Evolutionary conservation across 2,113 vertebrate species (phyloP).

Genomic region (Chaenogobius annularis): DNA sequence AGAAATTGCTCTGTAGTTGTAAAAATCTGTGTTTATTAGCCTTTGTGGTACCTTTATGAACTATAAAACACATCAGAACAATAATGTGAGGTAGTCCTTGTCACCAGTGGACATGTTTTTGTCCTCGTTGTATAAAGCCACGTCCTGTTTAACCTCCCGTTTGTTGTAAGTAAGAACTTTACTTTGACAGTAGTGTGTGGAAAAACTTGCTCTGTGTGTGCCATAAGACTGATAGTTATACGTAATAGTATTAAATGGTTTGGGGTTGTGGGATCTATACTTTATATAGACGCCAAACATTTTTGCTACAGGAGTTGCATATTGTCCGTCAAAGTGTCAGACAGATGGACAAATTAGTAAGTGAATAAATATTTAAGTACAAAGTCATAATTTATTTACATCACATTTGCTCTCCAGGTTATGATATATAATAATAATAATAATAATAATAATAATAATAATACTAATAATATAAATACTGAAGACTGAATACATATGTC

Average conservation of each 20-base stretch:
- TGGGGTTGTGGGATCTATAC: too few species aligned
- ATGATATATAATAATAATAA: too few species aligned
- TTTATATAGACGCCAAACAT: too few species aligned
- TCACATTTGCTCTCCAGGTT: too few species aligned
- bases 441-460: too few species aligned
- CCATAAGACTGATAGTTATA: too few species aligned
- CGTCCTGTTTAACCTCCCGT: neutral
- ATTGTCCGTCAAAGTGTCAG: neutral
- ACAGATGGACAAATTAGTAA: neutral
- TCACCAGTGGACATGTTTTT: neutral
- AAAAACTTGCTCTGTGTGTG: neutral
- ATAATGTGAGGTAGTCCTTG: neutral
- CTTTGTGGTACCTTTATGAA: neutral
- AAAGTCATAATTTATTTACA: too few species aligned
- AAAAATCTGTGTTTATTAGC: neutral
- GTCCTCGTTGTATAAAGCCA: neutral
- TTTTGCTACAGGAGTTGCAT: too few species aligned
- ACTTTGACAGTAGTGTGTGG: neutral
- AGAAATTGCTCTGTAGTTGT: neutral
- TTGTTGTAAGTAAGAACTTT: neutral
- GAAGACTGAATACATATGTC: too few species aligned
- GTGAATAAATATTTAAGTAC: neutral
- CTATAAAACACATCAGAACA: slow-evolving; percentile 3
- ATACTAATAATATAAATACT: too few species aligned
- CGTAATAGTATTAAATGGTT: too few species aligned